These are phyloP conservation scores for Sthenelais limicola DNA, from an alignment of 2,888 invertebrate species.

Conservation along the genomic window DNA sequence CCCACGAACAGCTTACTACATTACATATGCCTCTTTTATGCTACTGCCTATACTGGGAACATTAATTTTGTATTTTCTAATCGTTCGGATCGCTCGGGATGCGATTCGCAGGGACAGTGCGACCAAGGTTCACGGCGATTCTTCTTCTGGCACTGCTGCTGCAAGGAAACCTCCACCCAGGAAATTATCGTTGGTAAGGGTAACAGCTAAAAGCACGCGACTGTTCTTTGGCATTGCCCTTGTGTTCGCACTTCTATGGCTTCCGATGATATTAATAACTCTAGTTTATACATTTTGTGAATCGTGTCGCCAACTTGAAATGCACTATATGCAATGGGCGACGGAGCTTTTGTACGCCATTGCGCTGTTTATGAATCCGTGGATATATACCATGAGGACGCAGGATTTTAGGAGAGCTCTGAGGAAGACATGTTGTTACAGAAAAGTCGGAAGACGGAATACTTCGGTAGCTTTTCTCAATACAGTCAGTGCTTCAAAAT, in stretches of 20 bases:
- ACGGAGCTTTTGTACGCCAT: constrained; percentile 11
- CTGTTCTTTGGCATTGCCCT: neutral
- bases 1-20: neutral
- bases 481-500: no score
- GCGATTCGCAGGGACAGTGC: neutral
- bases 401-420: constrained; percentile 2
- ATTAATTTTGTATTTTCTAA: neutral
- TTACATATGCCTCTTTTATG: neutral
- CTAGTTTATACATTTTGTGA: neutral
- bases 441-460: no score
- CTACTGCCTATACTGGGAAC: neutral
- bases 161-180: no score
- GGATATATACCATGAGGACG: constrained; percentile 19
- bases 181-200: neutral
- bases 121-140: neutral
- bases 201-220: constrained; percentile 19
- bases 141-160: neutral
- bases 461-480: no score
- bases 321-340: neutral
- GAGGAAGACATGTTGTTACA: neutral
- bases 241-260: constrained; percentile 2
- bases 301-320: neutral
- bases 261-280: constrained; percentile 13
- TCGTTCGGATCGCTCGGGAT: neutral
- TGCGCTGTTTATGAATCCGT: constrained; percentile 2